Evolutionary conservation across 2,797 vertebrate species (phyloP), one percentile per base, ranked within the genome.

Genomic region (Nyctalus aviator): DNA sequence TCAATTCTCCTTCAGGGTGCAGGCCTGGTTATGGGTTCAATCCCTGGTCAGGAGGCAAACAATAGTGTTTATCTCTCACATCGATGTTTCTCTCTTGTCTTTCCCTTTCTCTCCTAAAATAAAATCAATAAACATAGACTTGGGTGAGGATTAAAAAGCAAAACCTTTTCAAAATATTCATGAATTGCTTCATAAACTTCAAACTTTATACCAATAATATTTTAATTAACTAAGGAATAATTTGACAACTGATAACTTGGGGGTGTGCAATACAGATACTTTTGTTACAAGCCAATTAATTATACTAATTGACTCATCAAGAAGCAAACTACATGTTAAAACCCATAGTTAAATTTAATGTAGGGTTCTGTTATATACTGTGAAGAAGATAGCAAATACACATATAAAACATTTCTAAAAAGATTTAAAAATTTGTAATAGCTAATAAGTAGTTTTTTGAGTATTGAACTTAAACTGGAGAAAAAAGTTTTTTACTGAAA

Each of bases 221-320:
- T 94, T 95, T 94, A 96, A 95, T 92, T 92, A 92, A 32, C 23
- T 15, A 18, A 77, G 68, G 32, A 77, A 81, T 32, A 82, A 82
- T 88, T 90, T 88, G 62, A 62, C 68, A 94, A 81, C 32, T 71
- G 30, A 32, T 90, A 84, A 95, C 93, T 95, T 30, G 25, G 12
- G 6, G 6, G 32, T 72, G 17, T 87, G 37, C 10, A 84, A 46
- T 84, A 64, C 5, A 84, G 59, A 76, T 73, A 84, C 8, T 46
- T 96, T 76, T 68, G 20, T n/a, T 79, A 90, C 8, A 71, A 55
- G 32, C 8, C 44, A 93, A 93, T 75, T 14, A 84, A 21, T 95
- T 90, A 92, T 55, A 88, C 13, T 76, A 90, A 84, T 17, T 90
- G 30, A 95, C 14, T 90, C 35, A 84, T 48, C 2, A 72, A 30